A percentile compares a stretch with the other conserved stretches of the same genome.
Evolutionary conservation across 1,140 invertebrate genomes (phyloP).

Genomic region (Bombus consobrinus): DNA sequence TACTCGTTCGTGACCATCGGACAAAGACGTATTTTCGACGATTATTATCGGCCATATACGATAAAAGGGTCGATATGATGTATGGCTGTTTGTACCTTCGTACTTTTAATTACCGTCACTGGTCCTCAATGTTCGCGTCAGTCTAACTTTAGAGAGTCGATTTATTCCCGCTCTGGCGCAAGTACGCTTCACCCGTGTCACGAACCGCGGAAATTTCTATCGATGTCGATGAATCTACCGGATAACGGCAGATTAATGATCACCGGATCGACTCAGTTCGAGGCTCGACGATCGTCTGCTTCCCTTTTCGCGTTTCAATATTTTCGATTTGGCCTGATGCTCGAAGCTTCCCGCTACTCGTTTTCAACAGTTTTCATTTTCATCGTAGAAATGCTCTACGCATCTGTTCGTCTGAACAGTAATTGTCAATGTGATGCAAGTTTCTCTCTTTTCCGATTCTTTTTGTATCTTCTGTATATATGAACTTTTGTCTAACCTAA

Average conservation of each 20-base stretch:
- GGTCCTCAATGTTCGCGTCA: neutral
- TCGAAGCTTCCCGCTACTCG: neutral
- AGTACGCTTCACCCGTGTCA: slow-evolving; percentile 4
- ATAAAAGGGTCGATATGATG: slow-evolving; percentile 8
- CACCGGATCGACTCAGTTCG: slow-evolving; percentile 17
- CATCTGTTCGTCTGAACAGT: neutral
- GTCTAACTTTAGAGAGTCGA: slow-evolving; percentile 61
- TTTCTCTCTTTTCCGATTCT: neutral
- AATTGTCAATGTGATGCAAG: neutral
- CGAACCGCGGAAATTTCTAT: slow-evolving; percentile 66
- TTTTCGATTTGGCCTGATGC: neutral
- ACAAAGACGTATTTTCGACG: slow-evolving; percentile 7
- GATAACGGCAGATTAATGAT: slow-evolving; percentile 72
- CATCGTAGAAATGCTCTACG: neutral
- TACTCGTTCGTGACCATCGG: neutral
- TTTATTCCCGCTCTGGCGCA: neutral
- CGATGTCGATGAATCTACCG: slow-evolving; percentile 64
- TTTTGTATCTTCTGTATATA: neutral
- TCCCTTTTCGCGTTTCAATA: slow-evolving; percentile 25
- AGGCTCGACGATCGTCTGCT: neutral
- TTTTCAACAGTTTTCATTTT: neutral
- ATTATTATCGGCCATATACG: slow-evolving; percentile 35
- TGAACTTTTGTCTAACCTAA: neutral
- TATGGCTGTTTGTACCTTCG: slow-evolving; percentile 41
- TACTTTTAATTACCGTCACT: slow-evolving; percentile 52